Evolutionary conservation across 1,140 invertebrate species (phyloP), one percentile per base, ranked within the genome.

Genomic region (Calycopis cecrops): DNA sequence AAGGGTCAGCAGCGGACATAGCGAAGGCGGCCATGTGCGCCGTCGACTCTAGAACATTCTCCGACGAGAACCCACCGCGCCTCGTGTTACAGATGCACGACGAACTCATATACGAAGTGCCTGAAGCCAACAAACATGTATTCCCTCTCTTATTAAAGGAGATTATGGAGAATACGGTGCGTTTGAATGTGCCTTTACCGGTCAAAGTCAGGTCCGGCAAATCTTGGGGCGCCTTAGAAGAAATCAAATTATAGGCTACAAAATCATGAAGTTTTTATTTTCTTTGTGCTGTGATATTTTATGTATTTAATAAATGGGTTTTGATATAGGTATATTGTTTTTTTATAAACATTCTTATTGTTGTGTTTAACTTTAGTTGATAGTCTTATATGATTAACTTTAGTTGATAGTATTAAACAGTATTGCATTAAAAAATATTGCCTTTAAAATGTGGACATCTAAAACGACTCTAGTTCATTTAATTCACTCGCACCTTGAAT

Each of bases 1-100:
- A 99, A 89, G 98, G 98, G 0, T 98, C 97, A 1, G 98, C 97
- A 0, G 95, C 97, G 6, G 98, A 99, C 85, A 92, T 99, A 33
- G 94, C 96, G 0, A 99, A 99, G 80, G 91, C 88, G 33, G 96
- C 97, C 0, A 97, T 99, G 92, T 89, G 96, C 28, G 86, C 89
- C 47, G 93, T 98, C 67, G 93, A 98, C 63, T 92, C 95, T 35
- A 68, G 89, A 50, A 87, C 88, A 69, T 76, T 92, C 52, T 11
- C 67, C 35, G 70, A 73, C 54, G 65, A 48, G 57, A 56, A 78
- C 60, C 71, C 89, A 74, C 75, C 91, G 0, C 91, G 90, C 59
- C 88, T 98, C 14, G 91, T 99, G 3, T 86, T 99, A 35, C 96
- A 99, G 76, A 88, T 99, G 60, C 98, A 99, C 76, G 98, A 99